Base-by-base conservation (phyloP, 64 coral and sea anemone species). In the Dendronephthya gigantea region DNA sequence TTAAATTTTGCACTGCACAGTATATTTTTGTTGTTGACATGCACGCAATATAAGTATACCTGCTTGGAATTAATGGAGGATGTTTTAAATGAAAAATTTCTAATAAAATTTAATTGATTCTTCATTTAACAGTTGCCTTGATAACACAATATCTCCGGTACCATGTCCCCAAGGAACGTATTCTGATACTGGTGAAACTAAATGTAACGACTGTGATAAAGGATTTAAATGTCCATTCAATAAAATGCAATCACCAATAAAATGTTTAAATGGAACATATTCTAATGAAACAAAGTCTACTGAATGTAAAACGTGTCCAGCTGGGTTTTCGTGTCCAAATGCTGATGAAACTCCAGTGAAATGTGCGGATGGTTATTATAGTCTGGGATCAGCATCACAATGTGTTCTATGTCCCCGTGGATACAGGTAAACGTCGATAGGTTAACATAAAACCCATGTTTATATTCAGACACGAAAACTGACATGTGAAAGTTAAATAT, bases 241-340 rank as follows among this genome's bases (percentile, higher is more conserved):
- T n/a, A 30, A 22, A 66, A 22, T 66, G 19, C 19, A 66, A n/a
- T 66, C 58, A n/a, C 4, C 58, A 30, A 66, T 66, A 22, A 30
- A 66, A 30, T 66, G 58, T 66, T 66, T 66, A 66, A 66, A 66
- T 66, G 58, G 58, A 66, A 66, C 58, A 66, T 66, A 66, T 30
- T 22, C 58, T n/a, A 14, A 66, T 66, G 58, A 66, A 14, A 66
- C 58, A n/a, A 66, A 30, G 29, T 66, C 58, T 8, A 66, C 58
- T n/a, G 58, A 66, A 66, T 66, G 58, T 30, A 66, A 66, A 66
- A 30, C 19, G 22, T 66, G 58, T 30, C 58, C 58, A 66, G 58
- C 58, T n/a, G 58, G 58, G 19, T 66, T n/a, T 30, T n/a, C 19
- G 2, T 66, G 58, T 66, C 58, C 19, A 66, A 66, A 22, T 66